A percentile compares a stretch with the other conserved stretches of the same genome.
Conservation (phyloP, 2,888 invertebrate genomes). For the Calephelis perditalis region DNA sequence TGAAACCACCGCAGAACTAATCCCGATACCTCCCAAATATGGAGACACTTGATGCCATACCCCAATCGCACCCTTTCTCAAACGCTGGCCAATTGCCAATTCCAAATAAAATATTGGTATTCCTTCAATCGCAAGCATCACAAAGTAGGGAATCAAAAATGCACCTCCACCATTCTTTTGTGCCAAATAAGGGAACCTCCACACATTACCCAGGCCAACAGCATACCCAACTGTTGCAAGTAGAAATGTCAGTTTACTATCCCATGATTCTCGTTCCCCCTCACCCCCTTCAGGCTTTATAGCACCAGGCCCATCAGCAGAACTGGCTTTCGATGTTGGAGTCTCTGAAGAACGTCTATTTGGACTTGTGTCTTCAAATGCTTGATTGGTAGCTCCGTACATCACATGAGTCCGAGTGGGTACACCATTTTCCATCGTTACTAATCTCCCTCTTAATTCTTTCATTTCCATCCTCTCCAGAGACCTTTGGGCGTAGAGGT, state of each 20-base stretch:
- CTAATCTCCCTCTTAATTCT: slow-evolving; percentile 89
- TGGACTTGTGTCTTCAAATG: slow-evolving; percentile 80
- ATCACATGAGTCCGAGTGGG: slow-evolving; percentile 72
- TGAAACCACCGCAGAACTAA: slow-evolving; percentile 96
- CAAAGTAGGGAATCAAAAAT: slow-evolving; percentile 97
- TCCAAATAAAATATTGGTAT: slow-evolving; percentile 98
- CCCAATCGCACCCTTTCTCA: slow-evolving; percentile 95
- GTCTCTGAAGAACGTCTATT: slow-evolving; percentile 61
- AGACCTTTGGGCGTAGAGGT: slow-evolving; percentile 88
- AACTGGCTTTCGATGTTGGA: slow-evolving; percentile 80
- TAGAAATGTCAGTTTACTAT: slow-evolving; percentile 93
- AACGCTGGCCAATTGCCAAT: slow-evolving; percentile 94
- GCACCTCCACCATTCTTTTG: slow-evolving; percentile 98
- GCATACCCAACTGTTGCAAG: slow-evolving; percentile 97
- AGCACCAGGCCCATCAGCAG: slow-evolving; percentile 80
- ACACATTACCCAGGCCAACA: slow-evolving; percentile 95
- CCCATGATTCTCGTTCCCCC: slow-evolving; percentile 93
- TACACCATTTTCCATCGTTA: slow-evolving; percentile 83
- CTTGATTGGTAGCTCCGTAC: slow-evolving; percentile 93
- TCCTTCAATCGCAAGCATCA: slow-evolving; percentile 96
- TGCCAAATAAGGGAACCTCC: slow-evolving; percentile 96
- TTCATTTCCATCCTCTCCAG: slow-evolving; percentile 91
- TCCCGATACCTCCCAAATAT: slow-evolving; percentile 92
- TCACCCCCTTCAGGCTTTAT: slow-evolving; percentile 85
- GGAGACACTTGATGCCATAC: slow-evolving; percentile 97